These are phyloP conservation scores for Danio albolineatus DNA, from an alignment of 2,797 vertebrate genomes.

Conservation along the genomic window DNA sequence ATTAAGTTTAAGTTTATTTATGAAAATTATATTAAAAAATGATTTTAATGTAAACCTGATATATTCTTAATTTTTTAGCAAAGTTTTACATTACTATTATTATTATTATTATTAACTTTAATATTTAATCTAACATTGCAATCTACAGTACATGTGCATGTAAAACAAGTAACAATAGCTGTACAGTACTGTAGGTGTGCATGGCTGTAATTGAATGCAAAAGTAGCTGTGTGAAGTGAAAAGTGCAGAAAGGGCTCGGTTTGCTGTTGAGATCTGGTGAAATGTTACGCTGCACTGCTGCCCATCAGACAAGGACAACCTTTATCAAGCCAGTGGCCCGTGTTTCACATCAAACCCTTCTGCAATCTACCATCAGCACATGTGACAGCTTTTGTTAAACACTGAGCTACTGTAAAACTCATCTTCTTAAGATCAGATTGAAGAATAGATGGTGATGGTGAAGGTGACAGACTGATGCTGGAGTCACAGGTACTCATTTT, in stretches of 20 bases:
- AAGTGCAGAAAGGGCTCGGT: background rate
- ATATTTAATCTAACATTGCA: no score
- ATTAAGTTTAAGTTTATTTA: no score
- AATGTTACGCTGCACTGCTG: slow-evolving; percentile 10
- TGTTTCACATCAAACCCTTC: slow-evolving; percentile 14
- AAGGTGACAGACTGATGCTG: slow-evolving; percentile 1
- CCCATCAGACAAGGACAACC: slow-evolving; percentile 37
- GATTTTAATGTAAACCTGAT: no score
- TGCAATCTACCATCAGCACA: background rate
- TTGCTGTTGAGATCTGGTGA: slow-evolving; percentile 1
- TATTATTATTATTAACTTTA: no score
- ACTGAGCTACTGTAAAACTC: slow-evolving; percentile 44
- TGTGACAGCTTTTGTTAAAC: slow-evolving; percentile 43
- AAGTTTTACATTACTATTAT: no score
- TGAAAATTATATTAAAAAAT: no score
- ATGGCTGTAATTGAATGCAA: background rate
- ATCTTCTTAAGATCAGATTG: slow-evolving; percentile 11
- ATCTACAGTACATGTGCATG: no score
- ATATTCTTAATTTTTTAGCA: no score
- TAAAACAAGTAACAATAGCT: no score
- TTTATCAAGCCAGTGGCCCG: slow-evolving; percentile 32
- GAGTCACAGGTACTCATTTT: slow-evolving; percentile 1
- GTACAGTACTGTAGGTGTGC: background rate
- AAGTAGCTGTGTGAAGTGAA: background rate
- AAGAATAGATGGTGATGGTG: slow-evolving; percentile 35